phyloP scores from a whole-genome alignment of 2,888 invertebrate genomes.

The Gymnosoma rotundatum region DNA sequence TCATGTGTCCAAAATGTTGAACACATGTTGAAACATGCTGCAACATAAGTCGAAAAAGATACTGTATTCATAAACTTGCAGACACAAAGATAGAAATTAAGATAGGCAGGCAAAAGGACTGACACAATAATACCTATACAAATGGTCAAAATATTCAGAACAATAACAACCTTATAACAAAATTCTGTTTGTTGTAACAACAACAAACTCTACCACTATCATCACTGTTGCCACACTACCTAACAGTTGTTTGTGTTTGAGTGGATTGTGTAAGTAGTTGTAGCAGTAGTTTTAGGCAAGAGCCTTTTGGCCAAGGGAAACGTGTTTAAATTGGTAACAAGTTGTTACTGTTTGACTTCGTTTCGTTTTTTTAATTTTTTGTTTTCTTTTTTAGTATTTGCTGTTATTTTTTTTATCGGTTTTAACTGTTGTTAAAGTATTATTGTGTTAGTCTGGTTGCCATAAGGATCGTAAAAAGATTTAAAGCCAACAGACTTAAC shows the following conservation, averaged over 20 bases:
- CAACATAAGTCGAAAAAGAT: neutral
- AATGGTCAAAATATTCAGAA: constrained; percentile 59
- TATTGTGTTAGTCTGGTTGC: constrained; percentile 53
- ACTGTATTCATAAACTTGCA: constrained; percentile 51
- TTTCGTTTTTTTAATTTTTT: constrained; percentile 11
- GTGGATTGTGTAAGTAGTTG: constrained; percentile 19
- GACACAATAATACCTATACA: constrained; percentile 44
- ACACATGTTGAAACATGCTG: constrained; percentile 67
- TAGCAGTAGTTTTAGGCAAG: constrained; percentile 32
- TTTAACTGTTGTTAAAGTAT: constrained; percentile 53
- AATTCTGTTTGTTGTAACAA: constrained; percentile 45
- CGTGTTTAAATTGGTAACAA: constrained; percentile 69
- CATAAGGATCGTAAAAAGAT: constrained; percentile 61
- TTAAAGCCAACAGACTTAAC: constrained; percentile 34
- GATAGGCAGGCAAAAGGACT: constrained; percentile 34
- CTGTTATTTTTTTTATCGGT: constrained; percentile 17
- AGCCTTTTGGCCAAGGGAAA: constrained; percentile 62
- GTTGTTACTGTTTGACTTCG: constrained; percentile 65
- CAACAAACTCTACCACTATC: neutral
- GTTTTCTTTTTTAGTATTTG: neutral
- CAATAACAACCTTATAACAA: constrained; percentile 55
- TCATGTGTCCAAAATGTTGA: constrained; percentile 68
- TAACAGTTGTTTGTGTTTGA: neutral
- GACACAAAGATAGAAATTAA: constrained; percentile 44
- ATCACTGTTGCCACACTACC: neutral